Base-by-base conservation (phyloP, 2,888 invertebrate genomes). In the Synanthedon andrenaeformis region DNA sequence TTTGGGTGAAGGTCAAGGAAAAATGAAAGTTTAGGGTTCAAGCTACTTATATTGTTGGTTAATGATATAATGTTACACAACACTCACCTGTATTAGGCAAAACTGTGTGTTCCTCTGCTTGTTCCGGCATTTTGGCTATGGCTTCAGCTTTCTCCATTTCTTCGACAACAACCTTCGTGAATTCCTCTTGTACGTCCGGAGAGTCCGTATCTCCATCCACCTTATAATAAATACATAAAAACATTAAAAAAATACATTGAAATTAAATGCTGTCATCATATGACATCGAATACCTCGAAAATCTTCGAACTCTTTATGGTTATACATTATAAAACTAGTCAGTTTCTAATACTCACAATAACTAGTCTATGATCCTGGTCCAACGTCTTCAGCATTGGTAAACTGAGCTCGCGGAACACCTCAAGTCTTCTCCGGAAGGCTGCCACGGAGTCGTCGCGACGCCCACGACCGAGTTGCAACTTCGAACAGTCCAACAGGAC, bases 401-500 rank as follows among this genome's bases (percentile, higher is more conserved):
- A 86, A 1, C 96, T 94, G 55, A 93, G 91, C 67, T 96, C 95
- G 1, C 97, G 90, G 83, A 97, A 97, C 57, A 95, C 90, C 75
- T 95, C 95, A 52, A 97, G 85, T 35, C 96, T 89, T 55, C 94
- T 89, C 48, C 95, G 89, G 77, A 96, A 96, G 0, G 96, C 95
- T 8, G 94, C 93, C 23, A 95, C 94, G 8, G 93, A 94, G 79
- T 97, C 96, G 72, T 97, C 97, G 12, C 94, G 88, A 35, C 95
- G 85, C 0, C 95, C 94, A 28, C 96, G 90, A 0, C 95, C 96
- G 51, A 96, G 84, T 75, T 96, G 95, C 56, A 96, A 89, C 77
- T 97, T 97, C 0, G 96, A 96, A 69, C 97, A 97, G 82, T 97
- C 97, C 66, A 97, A 85, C 1, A 97, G 89, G 4, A 97, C 91